Percentiles rank a stretch among this genome's conserved stretches.
Evolutionary conservation across 2,888 invertebrate species (phyloP).

Genomic region (Trachelus troglodyta): DNA sequence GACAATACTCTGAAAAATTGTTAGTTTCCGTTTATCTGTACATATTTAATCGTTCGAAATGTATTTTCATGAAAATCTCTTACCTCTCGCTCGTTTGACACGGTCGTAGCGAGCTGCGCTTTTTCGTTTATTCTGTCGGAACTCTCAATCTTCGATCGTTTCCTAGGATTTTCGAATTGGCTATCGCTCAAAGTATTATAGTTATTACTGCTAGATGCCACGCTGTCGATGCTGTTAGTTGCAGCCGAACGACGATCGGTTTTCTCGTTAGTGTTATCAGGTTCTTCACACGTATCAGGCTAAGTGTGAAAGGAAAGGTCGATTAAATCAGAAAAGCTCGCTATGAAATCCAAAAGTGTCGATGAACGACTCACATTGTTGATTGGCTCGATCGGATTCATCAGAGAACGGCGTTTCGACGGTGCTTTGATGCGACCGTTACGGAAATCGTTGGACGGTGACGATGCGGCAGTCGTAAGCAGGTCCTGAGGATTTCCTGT

Average conservation of each 20-base stretch:
- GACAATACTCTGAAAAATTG: no score
- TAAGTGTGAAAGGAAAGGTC: no score
- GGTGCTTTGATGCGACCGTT: neutral
- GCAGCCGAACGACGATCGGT: no score
- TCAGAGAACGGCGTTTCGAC: conserved; percentile 9
- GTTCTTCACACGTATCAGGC: no score
- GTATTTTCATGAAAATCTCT: no score
- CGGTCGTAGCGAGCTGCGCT: neutral
- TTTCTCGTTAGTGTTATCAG: no score
- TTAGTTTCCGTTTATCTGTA: no score
- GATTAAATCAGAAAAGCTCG: no score
- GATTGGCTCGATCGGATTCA: neutral
- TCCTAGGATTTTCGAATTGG: conserved; percentile 49
- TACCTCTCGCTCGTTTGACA: no score
- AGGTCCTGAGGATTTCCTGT: conserved; percentile 59
- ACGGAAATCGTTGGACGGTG: conserved; percentile 36
- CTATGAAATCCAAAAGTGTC: no score
- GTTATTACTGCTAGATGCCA: conserved; percentile 9
- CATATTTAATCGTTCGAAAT: no score
- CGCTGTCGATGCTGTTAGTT: neutral
- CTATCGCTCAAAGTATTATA: conserved; percentile 39
- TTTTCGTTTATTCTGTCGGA: conserved; percentile 22
- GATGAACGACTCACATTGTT: no score
- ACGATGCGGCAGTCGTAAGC: conserved; percentile 59
- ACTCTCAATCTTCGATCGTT: conserved; percentile 54